These are phyloP conservation scores for Galeruca laticollis DNA, from an alignment of 2,888 invertebrate species.

Conservation along the genomic window DNA sequence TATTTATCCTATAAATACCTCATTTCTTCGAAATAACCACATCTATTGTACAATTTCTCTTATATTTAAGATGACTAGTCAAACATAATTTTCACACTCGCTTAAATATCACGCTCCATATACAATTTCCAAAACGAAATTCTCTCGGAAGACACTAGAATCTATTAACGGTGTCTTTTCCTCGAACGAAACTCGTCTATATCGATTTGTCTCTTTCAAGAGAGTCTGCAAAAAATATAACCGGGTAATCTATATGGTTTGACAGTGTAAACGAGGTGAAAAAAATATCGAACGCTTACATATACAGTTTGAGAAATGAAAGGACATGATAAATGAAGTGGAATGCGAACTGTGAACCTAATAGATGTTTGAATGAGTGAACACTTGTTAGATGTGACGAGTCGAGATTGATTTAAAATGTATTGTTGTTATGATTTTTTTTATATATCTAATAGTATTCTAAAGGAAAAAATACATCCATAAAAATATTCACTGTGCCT, in stretches of 20 bases:
- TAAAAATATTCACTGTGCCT: too few relatives aligned
- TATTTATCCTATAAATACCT: too few relatives aligned
- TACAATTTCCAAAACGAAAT: conserved; percentile 1
- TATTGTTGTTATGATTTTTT: too few relatives aligned
- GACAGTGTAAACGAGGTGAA: neutral
- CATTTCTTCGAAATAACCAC: too few relatives aligned
- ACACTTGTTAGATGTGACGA: neutral
- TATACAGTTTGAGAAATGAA: neutral
- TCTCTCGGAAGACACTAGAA: neutral
- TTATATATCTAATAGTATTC: too few relatives aligned
- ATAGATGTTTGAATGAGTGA: conserved; percentile 14
- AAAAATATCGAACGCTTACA: neutral
- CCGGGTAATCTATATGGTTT: conserved; percentile 1
- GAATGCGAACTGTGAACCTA: conserved; percentile 13
- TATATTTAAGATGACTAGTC: too few relatives aligned
- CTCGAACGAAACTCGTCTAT: conserved; percentile 12
- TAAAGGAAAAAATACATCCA: too few relatives aligned
- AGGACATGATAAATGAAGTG: conserved; percentile 8
- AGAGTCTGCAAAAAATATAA: neutral
- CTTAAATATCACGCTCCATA: conserved; percentile 14
- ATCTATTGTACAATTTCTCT: too few relatives aligned
- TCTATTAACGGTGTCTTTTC: conserved; percentile 13
- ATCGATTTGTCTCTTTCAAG: conserved; percentile 20
- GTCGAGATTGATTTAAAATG: neutral
- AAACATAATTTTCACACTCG: conserved; percentile 6